phyloP scores from a whole-genome alignment of 2,797 vertebrate genomes.

The Psittacula derbiana region DNA sequence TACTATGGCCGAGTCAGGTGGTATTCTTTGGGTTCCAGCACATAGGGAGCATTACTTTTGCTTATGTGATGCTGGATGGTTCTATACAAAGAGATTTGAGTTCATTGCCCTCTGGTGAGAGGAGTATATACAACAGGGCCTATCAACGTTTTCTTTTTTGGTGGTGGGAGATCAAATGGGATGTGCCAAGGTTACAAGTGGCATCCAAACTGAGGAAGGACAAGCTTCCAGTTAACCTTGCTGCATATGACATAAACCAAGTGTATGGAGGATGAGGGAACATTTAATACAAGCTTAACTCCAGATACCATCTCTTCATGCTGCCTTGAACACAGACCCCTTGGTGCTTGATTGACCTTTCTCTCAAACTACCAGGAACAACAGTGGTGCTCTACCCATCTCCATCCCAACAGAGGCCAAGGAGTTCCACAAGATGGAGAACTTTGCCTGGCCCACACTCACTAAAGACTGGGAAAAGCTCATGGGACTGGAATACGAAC shows the following conservation, averaged over 20 bases:
- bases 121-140: neutral
- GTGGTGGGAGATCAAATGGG: neutral
- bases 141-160: neutral
- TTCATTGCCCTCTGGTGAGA: conserved; percentile 60
- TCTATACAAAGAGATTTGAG: neutral
- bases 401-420: neutral
- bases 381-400: neutral
- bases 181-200: neutral
- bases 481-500: neutral
- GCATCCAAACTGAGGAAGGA: neutral
- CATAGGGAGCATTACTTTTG: neutral
- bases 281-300: neutral
- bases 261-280: neutral
- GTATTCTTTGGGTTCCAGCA: neutral
- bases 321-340: neutral
- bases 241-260: neutral
- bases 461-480: neutral
- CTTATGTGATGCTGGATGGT: neutral
- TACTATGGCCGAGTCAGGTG: neutral
- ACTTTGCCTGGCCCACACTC: neutral
- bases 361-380: neutral
- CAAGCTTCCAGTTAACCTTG: neutral
- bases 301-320: neutral
- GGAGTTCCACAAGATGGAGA: neutral
- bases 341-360: neutral